Percentiles rank a stretch among this genome's conserved stretches.
These are phyloP conservation scores for Myotis daubentonii DNA, from an alignment of 2,797 vertebrate genomes.

Conservation along the genomic window DNA sequence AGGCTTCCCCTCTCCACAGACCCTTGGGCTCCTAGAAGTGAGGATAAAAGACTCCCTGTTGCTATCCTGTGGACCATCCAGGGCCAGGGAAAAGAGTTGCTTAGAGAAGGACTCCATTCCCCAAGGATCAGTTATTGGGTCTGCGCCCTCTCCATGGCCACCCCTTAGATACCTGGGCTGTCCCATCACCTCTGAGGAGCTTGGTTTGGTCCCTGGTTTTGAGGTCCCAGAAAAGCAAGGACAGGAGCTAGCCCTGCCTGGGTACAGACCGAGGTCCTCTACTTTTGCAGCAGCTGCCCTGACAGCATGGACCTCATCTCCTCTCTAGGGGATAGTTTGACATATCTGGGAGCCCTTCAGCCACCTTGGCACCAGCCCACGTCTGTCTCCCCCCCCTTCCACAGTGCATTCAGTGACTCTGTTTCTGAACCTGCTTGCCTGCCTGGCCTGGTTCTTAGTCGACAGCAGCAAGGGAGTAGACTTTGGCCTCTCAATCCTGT, in stretches of 20 bases:
- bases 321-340: neutral
- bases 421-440: conserved; percentile 95
- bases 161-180: neutral
- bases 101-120: neutral
- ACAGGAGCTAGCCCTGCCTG: neutral
- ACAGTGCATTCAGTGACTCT: conserved; percentile 94
- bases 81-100: neutral
- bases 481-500: conserved; percentile 96
- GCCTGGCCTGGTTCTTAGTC: conserved; percentile 91
- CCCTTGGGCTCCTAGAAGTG: neutral
- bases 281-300: neutral
- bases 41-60: neutral
- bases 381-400: conserved; percentile 18
- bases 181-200: neutral
- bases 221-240: neutral
- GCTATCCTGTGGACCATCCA: neutral
- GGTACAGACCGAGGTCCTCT: neutral
- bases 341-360: neutral
- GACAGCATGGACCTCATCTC: neutral
- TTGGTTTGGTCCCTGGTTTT: neutral
- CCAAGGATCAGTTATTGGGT: neutral
- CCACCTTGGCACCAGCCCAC: neutral
- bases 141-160: neutral
- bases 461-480: conserved; percentile 83
- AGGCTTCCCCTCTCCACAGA: neutral